Evolutionary conservation across 2,888 invertebrate genomes (phyloP), one percentile per base, ranked within the genome.

Genomic region (Matsumyia berberina): DNA sequence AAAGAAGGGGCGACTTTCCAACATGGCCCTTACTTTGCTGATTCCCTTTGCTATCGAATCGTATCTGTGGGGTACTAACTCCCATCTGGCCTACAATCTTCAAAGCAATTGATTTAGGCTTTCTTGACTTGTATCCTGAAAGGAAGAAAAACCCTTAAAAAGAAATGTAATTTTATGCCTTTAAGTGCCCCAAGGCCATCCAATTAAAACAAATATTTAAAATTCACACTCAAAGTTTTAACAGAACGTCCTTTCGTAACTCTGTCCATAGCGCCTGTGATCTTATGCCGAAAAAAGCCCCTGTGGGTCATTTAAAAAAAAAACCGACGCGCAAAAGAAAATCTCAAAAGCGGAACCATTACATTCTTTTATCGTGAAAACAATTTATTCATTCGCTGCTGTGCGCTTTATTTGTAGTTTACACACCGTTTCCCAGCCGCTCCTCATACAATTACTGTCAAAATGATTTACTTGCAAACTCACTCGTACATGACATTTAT

Each of bases 391-490:
- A 39, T 49, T 37, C 57, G 37, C 19, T 24, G 24, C 24, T 64
- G 55, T 12, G n/a, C 15, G 53, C 64, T 15, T 37, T 55, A 29
- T 33, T 29, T 55, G 33, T 35, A 31, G 19, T 42, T 62, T 39
- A 11, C 29, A 31, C 29, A 2, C 8, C 5, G 8, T 46, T 19
- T 15, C 19, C 58, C 6, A 11, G 9, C 39, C 46, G 57, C 31
- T 39, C 11, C 17, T 37, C 15, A n/a, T 39, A 58, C 72, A 58
- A 58, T 66, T 15, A 74, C 60, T 60, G 62, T 69, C 29, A 51
- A 79, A 72, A 72, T 79, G 72, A 79, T 79, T 79, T 72, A 79
- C 64, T 66, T 29, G 9, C 33, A 66, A 72, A 66, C 17, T 66
- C 72, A 66, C 57, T 79, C 57, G 57, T 79, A 46, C 53, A 62